A percentile compares a stretch with the other conserved stretches of the same genome.
These are phyloP conservation scores for Koerneria pararmatus DNA, from an alignment of 2,888 invertebrate species.

Conservation along the genomic window DNA sequence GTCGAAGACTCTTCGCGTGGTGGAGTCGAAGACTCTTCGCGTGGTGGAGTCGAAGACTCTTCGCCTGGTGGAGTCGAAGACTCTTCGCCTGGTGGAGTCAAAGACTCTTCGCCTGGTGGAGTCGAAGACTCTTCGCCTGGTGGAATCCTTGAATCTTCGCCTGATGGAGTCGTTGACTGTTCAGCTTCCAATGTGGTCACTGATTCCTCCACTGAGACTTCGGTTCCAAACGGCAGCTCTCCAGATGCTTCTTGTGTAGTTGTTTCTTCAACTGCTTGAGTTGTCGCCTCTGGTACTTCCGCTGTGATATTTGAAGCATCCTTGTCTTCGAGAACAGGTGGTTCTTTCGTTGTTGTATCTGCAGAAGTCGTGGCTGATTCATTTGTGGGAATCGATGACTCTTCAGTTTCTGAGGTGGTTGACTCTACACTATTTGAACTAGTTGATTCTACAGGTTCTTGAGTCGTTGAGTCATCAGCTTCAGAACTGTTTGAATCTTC, in stretches of 20 bases:
- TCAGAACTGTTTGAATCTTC: conserved; percentile 9
- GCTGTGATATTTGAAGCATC: too few relatives aligned
- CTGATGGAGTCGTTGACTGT: conserved; percentile 17
- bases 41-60: conserved; percentile 22
- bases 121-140: conserved; percentile 3
- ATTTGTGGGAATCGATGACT: conserved; percentile 1
- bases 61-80: conserved; percentile 20
- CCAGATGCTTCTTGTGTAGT: conserved; percentile 6
- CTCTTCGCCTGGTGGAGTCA: conserved; percentile 21
- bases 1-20: too few relatives aligned
- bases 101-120: background rate
- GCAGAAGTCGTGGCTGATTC: conserved; percentile 1
- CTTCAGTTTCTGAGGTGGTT: conserved; percentile 20
- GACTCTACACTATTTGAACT: background rate
- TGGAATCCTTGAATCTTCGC: conserved; percentile 8
- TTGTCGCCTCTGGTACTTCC: too few relatives aligned
- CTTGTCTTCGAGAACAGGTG: too few relatives aligned
- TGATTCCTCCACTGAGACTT: conserved; percentile 14
- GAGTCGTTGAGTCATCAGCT: conserved; percentile 7
- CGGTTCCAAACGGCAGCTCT: conserved; percentile 11
- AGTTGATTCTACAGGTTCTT: conserved; percentile 18
- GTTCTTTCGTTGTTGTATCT: too few relatives aligned
- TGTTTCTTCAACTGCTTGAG: conserved; percentile 25
- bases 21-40: conserved; percentile 8
- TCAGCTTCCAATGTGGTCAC: conserved; percentile 11